phyloP scores from a whole-genome alignment of 1,140 invertebrate species.

The Harpegnathos saltator region DNA sequence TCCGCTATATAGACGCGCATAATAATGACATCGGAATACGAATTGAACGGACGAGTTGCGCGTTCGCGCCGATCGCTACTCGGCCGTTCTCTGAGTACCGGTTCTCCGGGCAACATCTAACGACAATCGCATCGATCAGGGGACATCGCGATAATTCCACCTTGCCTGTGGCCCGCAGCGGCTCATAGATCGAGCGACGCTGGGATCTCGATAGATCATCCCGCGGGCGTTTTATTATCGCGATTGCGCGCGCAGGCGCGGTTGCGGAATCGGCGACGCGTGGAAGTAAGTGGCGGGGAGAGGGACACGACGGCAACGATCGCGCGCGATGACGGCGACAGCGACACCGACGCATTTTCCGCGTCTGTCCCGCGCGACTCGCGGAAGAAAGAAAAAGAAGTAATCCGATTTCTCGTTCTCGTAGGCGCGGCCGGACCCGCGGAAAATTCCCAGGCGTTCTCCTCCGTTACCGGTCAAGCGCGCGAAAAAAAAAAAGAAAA shows the following conservation, averaged over 20 bases:
- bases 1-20: too few species aligned
- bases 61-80: conserved; percentile 68
- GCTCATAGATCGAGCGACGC: conserved; percentile 65
- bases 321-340: conserved; percentile 35
- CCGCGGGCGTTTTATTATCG: conserved; percentile 76
- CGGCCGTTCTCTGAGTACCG: conserved; percentile 78
- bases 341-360: conserved; percentile 17
- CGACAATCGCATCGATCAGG: conserved; percentile 85
- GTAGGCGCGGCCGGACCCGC: conserved; percentile 66
- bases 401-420: conserved; percentile 67
- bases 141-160: conserved; percentile 83
- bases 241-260: conserved; percentile 38
- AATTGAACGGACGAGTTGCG: conserved; percentile 29
- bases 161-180: conserved; percentile 66
- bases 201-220: conserved; percentile 76
- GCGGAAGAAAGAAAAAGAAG: conserved; percentile 58
- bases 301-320: background rate
- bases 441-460: conserved; percentile 77
- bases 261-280: conserved; percentile 23
- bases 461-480: conserved; percentile 66
- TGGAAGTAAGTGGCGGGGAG: background rate
- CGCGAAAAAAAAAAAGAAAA: conserved; percentile 64
- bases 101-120: conserved; percentile 82
- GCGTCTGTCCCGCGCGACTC: conserved; percentile 25
- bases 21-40: background rate